phyloP scores from a whole-genome alignment of 1,140 invertebrate species.

The Hetaerina americana region DNA sequence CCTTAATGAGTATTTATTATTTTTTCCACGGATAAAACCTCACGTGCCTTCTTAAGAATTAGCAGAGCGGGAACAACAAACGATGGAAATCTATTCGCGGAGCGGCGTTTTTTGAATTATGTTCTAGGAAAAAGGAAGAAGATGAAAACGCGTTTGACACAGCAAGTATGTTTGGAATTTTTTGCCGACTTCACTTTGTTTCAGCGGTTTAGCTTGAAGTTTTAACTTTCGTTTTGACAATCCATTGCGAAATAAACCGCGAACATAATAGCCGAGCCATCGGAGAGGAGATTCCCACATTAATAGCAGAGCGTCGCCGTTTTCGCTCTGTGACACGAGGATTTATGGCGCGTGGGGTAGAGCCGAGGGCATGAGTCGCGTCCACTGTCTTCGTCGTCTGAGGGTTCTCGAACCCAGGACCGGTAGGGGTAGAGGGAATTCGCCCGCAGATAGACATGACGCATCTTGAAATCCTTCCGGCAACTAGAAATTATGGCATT shows the following conservation, averaged over 20 bases:
- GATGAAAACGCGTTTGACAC: too few species aligned
- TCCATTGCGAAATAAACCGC: not conserved
- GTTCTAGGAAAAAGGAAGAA: too few species aligned
- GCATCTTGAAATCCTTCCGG: too few species aligned
- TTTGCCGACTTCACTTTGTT: not conserved
- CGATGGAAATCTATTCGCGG: too few species aligned
- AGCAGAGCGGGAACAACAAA: too few species aligned
- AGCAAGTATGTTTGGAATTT: too few species aligned
- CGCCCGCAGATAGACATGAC: too few species aligned
- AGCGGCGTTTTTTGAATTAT: too few species aligned
- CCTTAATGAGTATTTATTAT: not conserved
- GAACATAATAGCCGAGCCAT: not conserved
- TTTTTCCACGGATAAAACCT: not conserved
- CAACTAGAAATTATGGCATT: too few species aligned
- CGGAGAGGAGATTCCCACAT: not conserved
- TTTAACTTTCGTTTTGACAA: not conserved
- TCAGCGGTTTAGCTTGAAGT: not conserved
- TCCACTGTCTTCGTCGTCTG: too few species aligned
- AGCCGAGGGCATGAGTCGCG: not conserved
- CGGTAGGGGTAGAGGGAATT: too few species aligned
- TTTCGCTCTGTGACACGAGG: not conserved
- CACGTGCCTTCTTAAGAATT: not conserved
- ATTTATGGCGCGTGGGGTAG: not conserved
- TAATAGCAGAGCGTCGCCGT: not conserved
- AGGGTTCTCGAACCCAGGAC: too few species aligned